phyloP scores from a whole-genome alignment of 2,797 vertebrate species.

The Sebastolobus altivelis region DNA sequence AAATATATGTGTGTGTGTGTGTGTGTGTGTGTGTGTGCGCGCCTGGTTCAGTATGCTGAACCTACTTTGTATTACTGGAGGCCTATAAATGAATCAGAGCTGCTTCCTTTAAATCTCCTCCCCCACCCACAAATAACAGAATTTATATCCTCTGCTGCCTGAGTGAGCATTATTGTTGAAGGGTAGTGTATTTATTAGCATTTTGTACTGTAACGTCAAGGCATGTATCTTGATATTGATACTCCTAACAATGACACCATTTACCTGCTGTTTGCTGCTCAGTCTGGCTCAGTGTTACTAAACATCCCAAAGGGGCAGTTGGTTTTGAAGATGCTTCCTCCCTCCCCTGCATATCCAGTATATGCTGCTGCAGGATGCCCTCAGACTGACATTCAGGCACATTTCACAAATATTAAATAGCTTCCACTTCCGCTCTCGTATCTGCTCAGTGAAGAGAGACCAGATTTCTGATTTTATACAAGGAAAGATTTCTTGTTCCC shows the following conservation, averaged over 20 bases:
- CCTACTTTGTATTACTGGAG: conserved; percentile 40
- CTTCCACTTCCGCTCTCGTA: conserved; percentile 28
- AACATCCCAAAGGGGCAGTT: conserved; percentile 16
- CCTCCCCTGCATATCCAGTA: conserved; percentile 1
- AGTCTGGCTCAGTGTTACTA: conserved; percentile 18
- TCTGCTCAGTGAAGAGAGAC: conserved; percentile 1
- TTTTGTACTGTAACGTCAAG: conserved; percentile 43
- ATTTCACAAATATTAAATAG: conserved; percentile 21
- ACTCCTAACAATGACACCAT: conserved; percentile 9
- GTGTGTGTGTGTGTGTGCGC: not conserved
- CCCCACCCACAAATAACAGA: conserved; percentile 14
- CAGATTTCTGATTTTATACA: conserved; percentile 3
- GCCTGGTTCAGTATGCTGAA: conserved; percentile 3
- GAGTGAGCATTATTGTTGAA: conserved; percentile 10
- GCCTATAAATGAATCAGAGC: conserved; percentile 54
- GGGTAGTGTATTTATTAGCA: conserved; percentile 35
- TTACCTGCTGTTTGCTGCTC: conserved; percentile 40
- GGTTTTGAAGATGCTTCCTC: conserved; percentile 28
- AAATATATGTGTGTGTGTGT: conserved; percentile 11
- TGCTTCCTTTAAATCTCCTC: conserved; percentile 37
- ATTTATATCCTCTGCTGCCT: conserved; percentile 33
- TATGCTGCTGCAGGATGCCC: conserved; percentile 16
- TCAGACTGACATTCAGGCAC: conserved; percentile 13
- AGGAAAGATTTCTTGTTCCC: conserved; percentile 6
- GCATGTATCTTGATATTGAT: conserved; percentile 35